Evolutionary conservation across 1,140 invertebrate genomes (phyloP).

Genomic region (Drosophila orena): DNA sequence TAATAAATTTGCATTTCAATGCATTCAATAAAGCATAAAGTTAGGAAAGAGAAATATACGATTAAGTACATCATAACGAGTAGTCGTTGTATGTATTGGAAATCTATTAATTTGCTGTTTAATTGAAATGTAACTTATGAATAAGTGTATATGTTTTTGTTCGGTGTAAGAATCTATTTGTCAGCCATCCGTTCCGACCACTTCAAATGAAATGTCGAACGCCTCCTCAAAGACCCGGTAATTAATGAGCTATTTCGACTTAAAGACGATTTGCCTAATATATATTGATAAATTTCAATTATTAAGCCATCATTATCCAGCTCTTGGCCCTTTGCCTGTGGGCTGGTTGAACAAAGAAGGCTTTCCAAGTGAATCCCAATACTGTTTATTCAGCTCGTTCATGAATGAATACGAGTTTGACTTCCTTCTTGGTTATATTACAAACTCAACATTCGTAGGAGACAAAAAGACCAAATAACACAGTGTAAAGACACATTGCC

Average conservation of each 20-base stretch:
- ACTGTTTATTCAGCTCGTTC: slow-evolving; percentile 15
- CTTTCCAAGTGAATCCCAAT: slow-evolving; percentile 51
- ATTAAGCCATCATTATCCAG: slow-evolving; percentile 67
- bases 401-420: slow-evolving; percentile 53
- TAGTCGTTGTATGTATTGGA: too few relatives aligned
- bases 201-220: slow-evolving; percentile 35
- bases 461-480: slow-evolving; percentile 7
- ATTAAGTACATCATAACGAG: too few relatives aligned
- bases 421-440: slow-evolving; percentile 29
- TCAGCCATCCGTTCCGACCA: too few relatives aligned
- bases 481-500: slow-evolving; percentile 22
- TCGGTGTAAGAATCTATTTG: slow-evolving; percentile 16
- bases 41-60: too few relatives aligned
- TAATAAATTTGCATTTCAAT: slow-evolving; percentile 2
- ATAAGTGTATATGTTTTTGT: not conserved
- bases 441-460: slow-evolving; percentile 9
- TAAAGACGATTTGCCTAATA: slow-evolving; percentile 70
- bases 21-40: not conserved
- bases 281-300: slow-evolving; percentile 77
- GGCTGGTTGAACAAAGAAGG: slow-evolving; percentile 15
- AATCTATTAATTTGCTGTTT: too few relatives aligned
- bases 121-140: too few relatives aligned
- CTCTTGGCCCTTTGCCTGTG: slow-evolving; percentile 6
- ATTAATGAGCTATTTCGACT: slow-evolving; percentile 73
- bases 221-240: slow-evolving; percentile 49